Evolutionary conservation across 2,888 invertebrate genomes (phyloP).

Genomic region (Drosophila demipolita): DNA sequence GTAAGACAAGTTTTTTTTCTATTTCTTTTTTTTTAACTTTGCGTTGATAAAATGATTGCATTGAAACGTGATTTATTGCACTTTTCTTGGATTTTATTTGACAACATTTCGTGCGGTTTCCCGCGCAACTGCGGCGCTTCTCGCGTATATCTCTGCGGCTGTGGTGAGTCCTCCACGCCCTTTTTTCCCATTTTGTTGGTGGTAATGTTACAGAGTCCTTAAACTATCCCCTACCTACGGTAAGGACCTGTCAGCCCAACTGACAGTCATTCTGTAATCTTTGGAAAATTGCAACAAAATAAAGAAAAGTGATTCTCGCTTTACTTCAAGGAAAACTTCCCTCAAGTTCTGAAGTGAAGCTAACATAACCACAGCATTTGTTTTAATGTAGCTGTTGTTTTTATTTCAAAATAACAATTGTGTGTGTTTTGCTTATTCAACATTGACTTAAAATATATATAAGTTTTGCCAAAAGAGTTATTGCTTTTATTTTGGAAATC

Average conservation of each 20-base stretch:
- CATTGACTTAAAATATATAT: neutral
- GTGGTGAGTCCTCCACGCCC: constrained; percentile 1
- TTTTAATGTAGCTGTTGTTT: neutral
- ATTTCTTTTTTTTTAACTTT: constrained; percentile 36
- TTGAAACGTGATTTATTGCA: constrained; percentile 77
- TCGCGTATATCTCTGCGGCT: constrained; percentile 11
- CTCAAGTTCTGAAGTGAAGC: neutral
- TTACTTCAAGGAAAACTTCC: constrained; percentile 5
- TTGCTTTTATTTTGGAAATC: neutral
- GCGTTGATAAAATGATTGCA: constrained; percentile 61
- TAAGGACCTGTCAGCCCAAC: constrained; percentile 32
- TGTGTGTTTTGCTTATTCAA: neutral
- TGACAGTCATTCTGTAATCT: constrained; percentile 29
- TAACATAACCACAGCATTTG: neutral
- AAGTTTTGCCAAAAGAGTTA: constrained; percentile 11
- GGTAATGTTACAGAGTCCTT: constrained; percentile 9
- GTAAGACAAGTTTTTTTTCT: constrained; percentile 1
- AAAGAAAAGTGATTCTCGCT: constrained; percentile 18
- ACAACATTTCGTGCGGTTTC: constrained; percentile 68
- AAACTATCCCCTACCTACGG: constrained; percentile 26
- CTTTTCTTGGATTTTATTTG: constrained; percentile 76
- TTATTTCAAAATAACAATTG: neutral
- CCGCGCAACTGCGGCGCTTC: constrained; percentile 22
- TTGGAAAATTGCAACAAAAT: constrained; percentile 32
- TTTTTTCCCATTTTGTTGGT: constrained; percentile 14